Base-by-base conservation (phyloP, 2,113 vertebrate genomes). In the Ramphastos sulfuratus region DNA sequence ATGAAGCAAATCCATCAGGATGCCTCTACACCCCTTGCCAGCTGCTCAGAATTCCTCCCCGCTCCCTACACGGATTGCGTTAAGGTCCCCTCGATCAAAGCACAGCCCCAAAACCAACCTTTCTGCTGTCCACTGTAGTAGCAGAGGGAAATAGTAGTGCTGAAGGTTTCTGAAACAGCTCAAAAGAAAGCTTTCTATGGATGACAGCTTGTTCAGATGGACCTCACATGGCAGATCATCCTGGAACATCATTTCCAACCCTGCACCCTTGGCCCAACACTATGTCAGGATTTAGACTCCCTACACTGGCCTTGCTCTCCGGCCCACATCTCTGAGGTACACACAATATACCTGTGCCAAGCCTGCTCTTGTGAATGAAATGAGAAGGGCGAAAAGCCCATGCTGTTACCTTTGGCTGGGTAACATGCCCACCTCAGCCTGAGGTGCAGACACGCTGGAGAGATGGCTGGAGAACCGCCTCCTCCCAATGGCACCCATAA, bases 381-480 rank as follows among this genome's bases (percentile, higher is more conserved):
- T 46, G 83, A 92, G 59, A 75, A 93, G 94, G 86, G 58, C 56
- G 76, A 93, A 92, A 88, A 97, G 79, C 67, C 80, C 76, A 84
- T 93, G 85, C 52, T 90, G 82, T 97, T 98, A 99, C 99, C 99
- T 99, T 98, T 99, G 99, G 95, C 99, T 99, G 97, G 99, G 99
- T 96, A 99, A 97, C 98, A 99, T 99, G 87, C 98, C 98, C 77
- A 97, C 97, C 90, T 99, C 98, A 44, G 98, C 97, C 96, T 99
- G 99, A 95, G 97, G 97, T 95, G 98, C 92, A 23, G 98, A 98
- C 25, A 98, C 92, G 92, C 98, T 98, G 46, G 99, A 99, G 97
- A 98, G 97, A 72, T 99, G 99, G 97, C 99, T 99, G 98, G 99
- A 99, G 98, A 99, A 99, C 16, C 99, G 97, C 39, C 99, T 98